Evolutionary conservation across 2,797 vertebrate genomes (phyloP).

Genomic region (Furcifer pardalis): DNA sequence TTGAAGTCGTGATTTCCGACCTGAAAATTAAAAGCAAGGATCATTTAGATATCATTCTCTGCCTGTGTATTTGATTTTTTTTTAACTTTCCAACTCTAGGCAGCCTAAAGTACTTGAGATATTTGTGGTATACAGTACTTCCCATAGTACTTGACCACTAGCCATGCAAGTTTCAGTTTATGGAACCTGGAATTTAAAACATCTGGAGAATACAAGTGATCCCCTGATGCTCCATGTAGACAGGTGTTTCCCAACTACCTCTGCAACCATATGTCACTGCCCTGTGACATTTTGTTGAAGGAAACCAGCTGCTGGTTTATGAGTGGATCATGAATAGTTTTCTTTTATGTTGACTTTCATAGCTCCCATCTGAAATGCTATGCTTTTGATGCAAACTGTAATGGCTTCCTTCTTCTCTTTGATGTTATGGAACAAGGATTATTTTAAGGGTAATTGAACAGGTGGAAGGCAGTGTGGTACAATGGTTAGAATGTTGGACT

Average conservation of each 20-base stretch:
- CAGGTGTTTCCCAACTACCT: neutral
- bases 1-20: neutral
- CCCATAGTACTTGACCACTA: too few relatives aligned
- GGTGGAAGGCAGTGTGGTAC: neutral
- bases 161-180: too few relatives aligned
- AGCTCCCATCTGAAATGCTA: neutral
- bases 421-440: neutral
- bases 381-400: neutral
- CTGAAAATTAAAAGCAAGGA: constrained; percentile 2
- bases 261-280: too few relatives aligned
- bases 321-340: neutral
- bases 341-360: neutral
- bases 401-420: neutral
- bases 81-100: neutral
- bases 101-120: too few relatives aligned
- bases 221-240: neutral
- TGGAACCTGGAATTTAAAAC: too few relatives aligned
- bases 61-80: neutral
- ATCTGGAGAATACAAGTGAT: too few relatives aligned
- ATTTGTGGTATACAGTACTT: too few relatives aligned
- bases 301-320: neutral
- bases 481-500: neutral
- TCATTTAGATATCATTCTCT: neutral
- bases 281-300: neutral
- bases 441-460: neutral